Evolutionary conservation across 2,888 invertebrate species (phyloP), one percentile per base, ranked within the genome.

Genomic region (Thereva unica): DNA sequence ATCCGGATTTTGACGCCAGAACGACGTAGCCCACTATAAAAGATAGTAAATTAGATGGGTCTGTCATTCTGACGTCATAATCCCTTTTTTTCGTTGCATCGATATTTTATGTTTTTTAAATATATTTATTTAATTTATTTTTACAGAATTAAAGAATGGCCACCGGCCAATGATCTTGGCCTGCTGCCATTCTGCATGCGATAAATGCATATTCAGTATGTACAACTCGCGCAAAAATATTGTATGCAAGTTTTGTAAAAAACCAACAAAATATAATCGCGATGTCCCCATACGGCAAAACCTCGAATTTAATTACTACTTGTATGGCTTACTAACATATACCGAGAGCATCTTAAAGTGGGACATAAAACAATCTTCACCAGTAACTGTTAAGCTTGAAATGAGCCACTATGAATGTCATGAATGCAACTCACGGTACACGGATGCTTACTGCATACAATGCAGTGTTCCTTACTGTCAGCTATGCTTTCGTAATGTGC

Each of bases 151-250:
- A 10, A 70, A 70, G 73, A 74, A 45, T 69, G 70, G 9, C 8
- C 63, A 61, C 70, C 77, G 78, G 2, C 90, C 91, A 0, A 78
- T 90, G 35, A 78, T 89, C 45, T 76, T 90, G 67, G 74, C 82
- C 68, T 91, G 91, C 74, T 86, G 86, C 1, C 91, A 91, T 76
- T 82, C 86, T 3, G 82, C 87, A 73, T 91, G 91, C 73, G 87
- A 87, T 71, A 83, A 80, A 56, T 91, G 91, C 75, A 75, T 87
- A 9, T 78, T 75, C 44, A n/a, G n/a, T n/a, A n/a, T n/a, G n/a
- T n/a, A n/a, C n/a, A 80, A 77, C 67, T 76, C 68, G 78, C 0
- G 79, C 77, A 71, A 81, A 80, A 71, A 69, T 34, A 83, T 85
- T 47, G 77, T 79, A 54, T 87, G 87, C 73, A 80, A 80, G 70